Evolutionary conservation across 2,113 vertebrate genomes (phyloP).

Genomic region (Halcyon senegalensis): DNA sequence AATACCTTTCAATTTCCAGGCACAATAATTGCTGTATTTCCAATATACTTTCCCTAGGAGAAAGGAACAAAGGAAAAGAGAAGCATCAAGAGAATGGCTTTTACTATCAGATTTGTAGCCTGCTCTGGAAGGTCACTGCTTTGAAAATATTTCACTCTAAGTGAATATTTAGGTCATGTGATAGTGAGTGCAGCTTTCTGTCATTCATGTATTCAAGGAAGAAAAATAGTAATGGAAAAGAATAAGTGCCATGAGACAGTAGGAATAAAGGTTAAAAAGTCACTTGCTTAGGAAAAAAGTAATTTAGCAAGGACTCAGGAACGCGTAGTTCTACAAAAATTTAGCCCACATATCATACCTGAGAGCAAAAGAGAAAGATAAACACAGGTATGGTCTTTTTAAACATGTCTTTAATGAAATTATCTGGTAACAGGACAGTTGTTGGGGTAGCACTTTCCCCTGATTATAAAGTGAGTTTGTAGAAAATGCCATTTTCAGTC

Average conservation of each 20-base stretch:
- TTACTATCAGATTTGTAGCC: constrained; percentile 56
- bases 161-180: constrained; percentile 60
- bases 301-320: constrained; percentile 47
- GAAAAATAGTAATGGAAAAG: constrained; percentile 55
- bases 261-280: constrained; percentile 55
- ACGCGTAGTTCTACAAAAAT: constrained; percentile 48
- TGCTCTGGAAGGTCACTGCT: constrained; percentile 58
- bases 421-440: not conserved
- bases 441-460: not conserved
- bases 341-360: constrained; percentile 3
- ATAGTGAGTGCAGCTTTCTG: constrained; percentile 53
- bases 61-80: constrained; percentile 63
- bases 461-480: not conserved
- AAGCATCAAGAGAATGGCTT: constrained; percentile 60
- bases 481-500: not conserved
- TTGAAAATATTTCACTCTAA: constrained; percentile 63
- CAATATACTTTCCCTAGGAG: constrained; percentile 61
- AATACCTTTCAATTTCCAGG: constrained; percentile 73
- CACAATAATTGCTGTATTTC: constrained; percentile 76
- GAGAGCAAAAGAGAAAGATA: not conserved
- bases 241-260: constrained; percentile 47
- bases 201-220: constrained; percentile 26
- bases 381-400: not conserved
- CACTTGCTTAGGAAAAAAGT: constrained; percentile 36
- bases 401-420: not conserved